Percentiles rank a stretch among this genome's conserved stretches.
These are phyloP conservation scores for Acleris literana DNA, from an alignment of 2,888 invertebrate species.

Conservation along the genomic window DNA sequence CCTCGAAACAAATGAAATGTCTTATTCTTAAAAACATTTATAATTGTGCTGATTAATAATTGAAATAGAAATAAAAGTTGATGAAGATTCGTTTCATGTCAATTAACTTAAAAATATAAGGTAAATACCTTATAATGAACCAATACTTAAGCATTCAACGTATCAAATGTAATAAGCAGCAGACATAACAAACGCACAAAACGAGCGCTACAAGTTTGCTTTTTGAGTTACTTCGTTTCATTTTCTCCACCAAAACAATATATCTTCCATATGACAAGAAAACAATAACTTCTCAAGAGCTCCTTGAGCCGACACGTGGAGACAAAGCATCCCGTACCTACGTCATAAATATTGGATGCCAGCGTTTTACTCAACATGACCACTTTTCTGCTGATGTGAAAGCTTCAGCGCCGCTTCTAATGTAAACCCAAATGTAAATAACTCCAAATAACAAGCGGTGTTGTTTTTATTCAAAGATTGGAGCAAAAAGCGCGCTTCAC, in stretches of 20 bases:
- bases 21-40: no score
- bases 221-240: constrained; percentile 50
- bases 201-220: constrained; percentile 12
- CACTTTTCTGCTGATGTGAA: constrained; percentile 46
- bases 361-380: constrained; percentile 52
- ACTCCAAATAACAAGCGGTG: constrained; percentile 30
- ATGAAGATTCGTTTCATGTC: no score
- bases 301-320: constrained; percentile 53
- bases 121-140: no score
- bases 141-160: no score
- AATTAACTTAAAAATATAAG: no score
- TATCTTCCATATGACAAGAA: constrained; percentile 65
- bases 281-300: constrained; percentile 67
- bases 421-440: constrained; percentile 38
- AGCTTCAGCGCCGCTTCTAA: constrained; percentile 26
- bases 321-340: constrained; percentile 50
- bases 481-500: constrained; percentile 15
- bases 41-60: no score
- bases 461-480: constrained; percentile 31
- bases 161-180: no score
- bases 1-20: no score
- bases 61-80: no score
- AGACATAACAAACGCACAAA: no score
- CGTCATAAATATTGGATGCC: constrained; percentile 59
- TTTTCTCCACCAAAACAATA: constrained; percentile 59